Percentiles rank a stretch among this genome's conserved stretches.
These are phyloP conservation scores for Trachemys scripta DNA, from an alignment of 2,113 vertebrate species.

Conservation along the genomic window DNA sequence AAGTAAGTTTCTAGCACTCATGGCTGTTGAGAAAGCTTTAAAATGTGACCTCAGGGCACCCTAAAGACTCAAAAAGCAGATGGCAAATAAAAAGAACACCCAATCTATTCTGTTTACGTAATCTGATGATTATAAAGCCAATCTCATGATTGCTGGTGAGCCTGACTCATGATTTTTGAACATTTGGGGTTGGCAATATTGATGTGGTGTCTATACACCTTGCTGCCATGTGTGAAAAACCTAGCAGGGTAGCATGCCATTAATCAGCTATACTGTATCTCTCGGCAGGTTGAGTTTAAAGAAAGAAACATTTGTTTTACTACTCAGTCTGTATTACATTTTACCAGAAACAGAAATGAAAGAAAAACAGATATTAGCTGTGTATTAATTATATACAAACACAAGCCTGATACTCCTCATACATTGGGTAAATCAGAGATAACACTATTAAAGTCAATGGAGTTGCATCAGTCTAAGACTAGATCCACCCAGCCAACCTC, in stretches of 20 bases:
- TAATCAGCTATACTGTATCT: neutral
- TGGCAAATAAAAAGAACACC: too few relatives aligned
- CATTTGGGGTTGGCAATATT: too few relatives aligned
- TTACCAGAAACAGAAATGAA: neutral
- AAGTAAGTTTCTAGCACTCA: too few relatives aligned
- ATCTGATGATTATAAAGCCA: too few relatives aligned
- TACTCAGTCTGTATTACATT: neutral
- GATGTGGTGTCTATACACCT: neutral
- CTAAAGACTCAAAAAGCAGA: too few relatives aligned
- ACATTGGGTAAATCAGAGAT: neutral
- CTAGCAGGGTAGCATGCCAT: neutral
- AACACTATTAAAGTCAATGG: neutral
- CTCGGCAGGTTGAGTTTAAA: neutral
- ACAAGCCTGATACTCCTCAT: neutral
- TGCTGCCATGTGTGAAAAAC: neutral
- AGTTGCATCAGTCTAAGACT: accelerated
- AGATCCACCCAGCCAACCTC: neutral
- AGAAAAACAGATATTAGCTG: neutral
- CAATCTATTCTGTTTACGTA: too few relatives aligned
- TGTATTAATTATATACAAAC: neutral
- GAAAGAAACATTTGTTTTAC: neutral
- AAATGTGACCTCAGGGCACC: too few relatives aligned
- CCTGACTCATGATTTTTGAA: too few relatives aligned
- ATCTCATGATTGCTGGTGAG: too few relatives aligned
- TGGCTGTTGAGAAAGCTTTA: too few relatives aligned